Base-by-base conservation (phyloP, 2,113 vertebrate genomes). In the Pterophyllum scalare region DNA sequence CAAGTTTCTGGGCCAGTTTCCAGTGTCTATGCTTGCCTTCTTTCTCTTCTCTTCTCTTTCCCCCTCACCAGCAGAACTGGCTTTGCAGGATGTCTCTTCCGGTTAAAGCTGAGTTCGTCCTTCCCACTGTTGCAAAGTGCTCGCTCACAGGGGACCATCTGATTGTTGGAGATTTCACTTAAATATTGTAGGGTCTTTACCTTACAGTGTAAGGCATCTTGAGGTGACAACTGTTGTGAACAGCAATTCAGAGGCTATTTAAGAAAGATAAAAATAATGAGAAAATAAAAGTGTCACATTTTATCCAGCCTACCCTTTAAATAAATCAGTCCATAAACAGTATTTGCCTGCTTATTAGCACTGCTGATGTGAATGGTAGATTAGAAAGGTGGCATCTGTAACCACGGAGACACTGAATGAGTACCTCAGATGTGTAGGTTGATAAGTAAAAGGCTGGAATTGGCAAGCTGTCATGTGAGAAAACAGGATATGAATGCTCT, bases 391-490 rank as follows among this genome's bases (percentile, higher is more conserved):
- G 57, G 61, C 77, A 78, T 79, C 40, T 79, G 77, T 78, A 79
- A 83, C 54, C 35, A 65, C 72, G 38, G 76, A 83, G 67, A 84
- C 6, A 26, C 77, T 56, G 74, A 77, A 26, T 24, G 31, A 80
- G 49, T 76, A 60, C 57, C 77, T 74, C 72, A 33, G 60, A 90
- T 75, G 76, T 74, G 80, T 80, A 77, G 54, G 77, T 14, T 88
- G 85, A 92, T 87, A 84, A 87, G 84, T 80, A 75, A 93, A 91
- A 87, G 88, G 86, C 90, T 75, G 62, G 54, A 87, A 86, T 90
- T 88, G 90, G 79, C 49, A 80, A 82, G 81, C 86, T 89, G 87
- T 84, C 82, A 88, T 80, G 62, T 77, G 75, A 80, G 61, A 84
- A 78, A 76, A 81, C 9, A 22, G 59, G 78, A 88, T 76, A 65